Conservation (phyloP, 2,113 vertebrate species). For the Myodes glareolus region DNA sequence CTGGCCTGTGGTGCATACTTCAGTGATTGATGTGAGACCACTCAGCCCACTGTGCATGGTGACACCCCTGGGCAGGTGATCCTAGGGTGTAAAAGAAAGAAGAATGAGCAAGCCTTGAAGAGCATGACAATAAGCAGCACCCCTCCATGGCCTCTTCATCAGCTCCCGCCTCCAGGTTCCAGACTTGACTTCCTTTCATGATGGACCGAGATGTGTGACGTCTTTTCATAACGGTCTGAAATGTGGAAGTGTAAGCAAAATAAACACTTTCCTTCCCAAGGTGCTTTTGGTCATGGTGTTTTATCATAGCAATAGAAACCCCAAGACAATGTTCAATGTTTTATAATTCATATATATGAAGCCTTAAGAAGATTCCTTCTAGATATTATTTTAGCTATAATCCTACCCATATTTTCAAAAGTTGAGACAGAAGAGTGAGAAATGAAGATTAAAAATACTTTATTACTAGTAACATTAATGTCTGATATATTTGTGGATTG, state of each 20-base stretch:
- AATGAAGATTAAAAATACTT: background rate
- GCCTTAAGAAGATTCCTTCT: background rate
- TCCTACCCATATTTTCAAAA: background rate
- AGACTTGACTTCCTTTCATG: background rate
- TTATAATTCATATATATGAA: slow-evolving; percentile 5
- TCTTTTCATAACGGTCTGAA: background rate
- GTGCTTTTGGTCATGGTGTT: background rate
- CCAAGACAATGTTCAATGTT: background rate
- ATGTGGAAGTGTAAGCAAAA: background rate
- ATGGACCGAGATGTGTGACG: background rate
- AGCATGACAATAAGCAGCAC: no score
- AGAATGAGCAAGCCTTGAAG: background rate
- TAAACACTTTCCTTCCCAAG: background rate
- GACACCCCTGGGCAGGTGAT: background rate
- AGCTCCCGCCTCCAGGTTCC: background rate
- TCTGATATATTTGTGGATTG: background rate
- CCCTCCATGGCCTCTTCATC: background rate
- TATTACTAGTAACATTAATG: background rate
- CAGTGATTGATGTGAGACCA: background rate
- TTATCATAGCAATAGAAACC: background rate
- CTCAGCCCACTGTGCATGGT: background rate
- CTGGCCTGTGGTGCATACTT: background rate
- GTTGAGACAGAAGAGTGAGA: background rate
- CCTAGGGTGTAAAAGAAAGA: background rate
- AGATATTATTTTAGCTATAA: background rate